Percentiles rank a stretch among this genome's conserved stretches.
Evolutionary conservation across 2,113 vertebrate genomes (phyloP).

Genomic region (Atlantisia rogersi): DNA sequence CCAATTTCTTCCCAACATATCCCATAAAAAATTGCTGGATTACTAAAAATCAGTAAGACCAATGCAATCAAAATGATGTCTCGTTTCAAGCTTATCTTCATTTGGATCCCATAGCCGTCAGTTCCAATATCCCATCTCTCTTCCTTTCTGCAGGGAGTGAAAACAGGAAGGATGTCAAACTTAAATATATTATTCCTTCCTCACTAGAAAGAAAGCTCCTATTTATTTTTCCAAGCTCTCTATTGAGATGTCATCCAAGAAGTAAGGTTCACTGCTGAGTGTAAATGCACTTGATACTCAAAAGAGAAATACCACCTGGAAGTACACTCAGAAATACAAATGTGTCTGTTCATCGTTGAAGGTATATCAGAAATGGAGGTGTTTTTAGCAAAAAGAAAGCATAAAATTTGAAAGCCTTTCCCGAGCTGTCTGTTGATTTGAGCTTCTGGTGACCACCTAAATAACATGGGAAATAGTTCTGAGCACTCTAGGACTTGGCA

Average conservation of each 20-base stretch:
- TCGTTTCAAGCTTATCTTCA: background rate
- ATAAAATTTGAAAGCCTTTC: background rate
- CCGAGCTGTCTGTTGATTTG: background rate
- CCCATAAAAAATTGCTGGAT: background rate
- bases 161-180: conserved; percentile 8
- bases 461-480: background rate
- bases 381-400: background rate
- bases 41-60: background rate
- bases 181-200: conserved; percentile 41
- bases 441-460: background rate
- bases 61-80: background rate
- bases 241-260: conserved; percentile 46
- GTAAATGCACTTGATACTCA: conserved; percentile 23
- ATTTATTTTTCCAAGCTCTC: conserved; percentile 51
- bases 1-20: background rate
- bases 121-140: background rate
- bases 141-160: background rate
- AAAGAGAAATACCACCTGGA: background rate
- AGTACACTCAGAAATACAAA: background rate
- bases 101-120: background rate
- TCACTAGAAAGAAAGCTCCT: conserved; percentile 27
- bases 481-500: background rate
- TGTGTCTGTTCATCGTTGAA: background rate
- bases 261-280: conserved; percentile 31
- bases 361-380: background rate